Evolutionary conservation across 2,113 vertebrate species (phyloP).

Genomic region (Zosterops lateralis): DNA sequence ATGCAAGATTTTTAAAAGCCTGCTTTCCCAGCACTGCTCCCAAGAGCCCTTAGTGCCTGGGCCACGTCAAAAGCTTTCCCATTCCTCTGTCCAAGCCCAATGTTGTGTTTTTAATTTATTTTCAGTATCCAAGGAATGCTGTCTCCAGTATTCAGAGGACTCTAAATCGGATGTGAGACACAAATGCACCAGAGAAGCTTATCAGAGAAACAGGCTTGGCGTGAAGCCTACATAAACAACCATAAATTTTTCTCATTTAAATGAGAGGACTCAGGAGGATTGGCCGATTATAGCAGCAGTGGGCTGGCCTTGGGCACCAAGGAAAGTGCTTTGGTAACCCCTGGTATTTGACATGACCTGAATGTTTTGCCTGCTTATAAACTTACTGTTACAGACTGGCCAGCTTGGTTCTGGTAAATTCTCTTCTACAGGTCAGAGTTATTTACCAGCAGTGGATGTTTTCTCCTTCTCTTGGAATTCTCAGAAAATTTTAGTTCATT

Average conservation of each 20-base stretch:
- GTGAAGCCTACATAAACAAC: slow-evolving; percentile 54
- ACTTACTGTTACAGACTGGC: not conserved
- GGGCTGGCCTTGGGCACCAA: slow-evolving; percentile 26
- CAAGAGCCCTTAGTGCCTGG: slow-evolving; percentile 32
- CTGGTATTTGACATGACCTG: slow-evolving; percentile 7
- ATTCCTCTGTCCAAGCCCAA: slow-evolving; percentile 75
- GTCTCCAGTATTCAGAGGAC: slow-evolving; percentile 76
- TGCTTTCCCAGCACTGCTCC: slow-evolving; percentile 42
- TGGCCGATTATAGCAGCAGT: not conserved
- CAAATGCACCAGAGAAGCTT: slow-evolving; percentile 75
- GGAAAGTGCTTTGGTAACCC: slow-evolving; percentile 23
- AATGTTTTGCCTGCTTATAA: slow-evolving; percentile 5
- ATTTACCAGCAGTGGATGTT: not conserved
- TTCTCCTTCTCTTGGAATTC: not conserved
- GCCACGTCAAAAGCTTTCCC: slow-evolving; percentile 51
- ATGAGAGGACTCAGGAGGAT: not conserved
- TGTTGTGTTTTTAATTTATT: slow-evolving; percentile 84
- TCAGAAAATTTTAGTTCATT: not conserved
- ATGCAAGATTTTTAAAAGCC: not conserved
- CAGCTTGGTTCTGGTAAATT: slow-evolving; percentile 7
- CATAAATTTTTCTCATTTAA: slow-evolving; percentile 35
- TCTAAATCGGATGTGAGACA: slow-evolving; percentile 72
- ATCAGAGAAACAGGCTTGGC: slow-evolving; percentile 74
- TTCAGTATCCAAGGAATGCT: slow-evolving; percentile 84
- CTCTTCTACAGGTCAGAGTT: not conserved